Conservation (phyloP, 2,113 vertebrate species). For the Triplophysa tibetana region DNA sequence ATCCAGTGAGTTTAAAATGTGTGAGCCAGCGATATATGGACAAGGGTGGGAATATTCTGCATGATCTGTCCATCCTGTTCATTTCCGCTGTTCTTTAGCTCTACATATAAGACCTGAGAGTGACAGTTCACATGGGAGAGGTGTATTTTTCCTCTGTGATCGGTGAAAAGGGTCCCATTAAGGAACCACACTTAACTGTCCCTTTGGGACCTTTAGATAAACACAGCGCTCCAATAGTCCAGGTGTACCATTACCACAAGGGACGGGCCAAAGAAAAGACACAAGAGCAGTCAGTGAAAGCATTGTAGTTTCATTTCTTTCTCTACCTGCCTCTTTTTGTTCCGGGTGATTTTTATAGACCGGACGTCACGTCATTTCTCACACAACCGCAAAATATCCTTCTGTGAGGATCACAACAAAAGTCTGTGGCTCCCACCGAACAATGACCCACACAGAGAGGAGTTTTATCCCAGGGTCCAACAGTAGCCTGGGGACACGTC, state of each 20-base stretch:
- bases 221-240: constrained; percentile 69
- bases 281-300: constrained; percentile 67
- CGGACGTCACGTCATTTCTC: constrained; percentile 70
- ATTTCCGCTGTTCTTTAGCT: constrained; percentile 43
- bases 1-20: constrained; percentile 5
- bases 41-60: constrained; percentile 39
- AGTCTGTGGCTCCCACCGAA: constrained; percentile 70
- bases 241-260: constrained; percentile 70
- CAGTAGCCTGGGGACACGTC: constrained; percentile 67
- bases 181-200: constrained; percentile 67
- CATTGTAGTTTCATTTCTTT: constrained; percentile 70
- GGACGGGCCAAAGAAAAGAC: constrained; percentile 68
- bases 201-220: constrained; percentile 75
- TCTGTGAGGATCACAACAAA: constrained; percentile 66
- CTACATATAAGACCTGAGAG: constrained; percentile 60
- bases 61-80: constrained; percentile 8
- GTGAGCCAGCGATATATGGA: constrained; percentile 10
- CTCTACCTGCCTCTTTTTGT: constrained; percentile 61
- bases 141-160: constrained; percentile 57
- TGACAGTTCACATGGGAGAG: constrained; percentile 68
- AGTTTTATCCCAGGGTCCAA: constrained; percentile 61
- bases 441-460: constrained; percentile 63
- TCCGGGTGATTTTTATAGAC: constrained; percentile 55
- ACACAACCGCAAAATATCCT: constrained; percentile 71
- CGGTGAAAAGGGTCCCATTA: constrained; percentile 68